Base-by-base conservation (phyloP, 92 coral and sea anemone genomes). In the Parazoanthus swiftii region DNA sequence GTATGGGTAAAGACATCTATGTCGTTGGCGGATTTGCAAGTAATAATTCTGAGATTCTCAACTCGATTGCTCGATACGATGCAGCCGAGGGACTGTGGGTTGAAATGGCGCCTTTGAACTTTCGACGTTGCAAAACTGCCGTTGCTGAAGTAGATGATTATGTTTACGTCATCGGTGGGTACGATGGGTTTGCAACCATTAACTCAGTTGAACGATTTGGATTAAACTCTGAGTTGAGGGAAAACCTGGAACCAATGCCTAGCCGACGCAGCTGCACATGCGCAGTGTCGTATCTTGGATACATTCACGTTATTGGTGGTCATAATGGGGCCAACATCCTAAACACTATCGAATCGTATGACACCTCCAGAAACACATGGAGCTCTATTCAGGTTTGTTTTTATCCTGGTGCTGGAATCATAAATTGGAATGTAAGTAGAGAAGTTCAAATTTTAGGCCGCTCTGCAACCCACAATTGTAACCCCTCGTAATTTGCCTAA, bases 181-280 rank as follows among this genome's bases (percentile, higher is more conserved):
- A 71, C 39, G 87, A 84, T 50, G 87, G 87, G 0, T 84, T 84
- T 84, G 87, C 79, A 11, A 71, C 87, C 59, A 84, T 84, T 36
- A 84, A 84, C 87, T 84, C 87, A 16, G 87, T 84, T 50, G 87
- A 84, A 35, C 58, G 87, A 35, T 84, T 84, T 51, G 79, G 79
- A 9, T 18, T 72, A 16, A 84, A 70, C 44, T 70, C 87, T 3
- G 44, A 7, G 23, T 5, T n/a, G 36, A 66, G 79, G 65, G 87
- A 84, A 50, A 84, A 84, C 87, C 25, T 84, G 87, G 66, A 84
- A 25, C 79, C 87, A 84, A 84, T 84, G 87, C 87, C 87, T 6
- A 84, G 87, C 26, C 77, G 87, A 46, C 87, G 87, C 11, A 84
- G 87, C 37, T 84, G 87, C 87, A 73, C 79, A 48, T 84, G 87